Evolutionary conservation across 2,888 invertebrate species (phyloP), one percentile per base, ranked within the genome.

Genomic region (Drosophila recens): DNA sequence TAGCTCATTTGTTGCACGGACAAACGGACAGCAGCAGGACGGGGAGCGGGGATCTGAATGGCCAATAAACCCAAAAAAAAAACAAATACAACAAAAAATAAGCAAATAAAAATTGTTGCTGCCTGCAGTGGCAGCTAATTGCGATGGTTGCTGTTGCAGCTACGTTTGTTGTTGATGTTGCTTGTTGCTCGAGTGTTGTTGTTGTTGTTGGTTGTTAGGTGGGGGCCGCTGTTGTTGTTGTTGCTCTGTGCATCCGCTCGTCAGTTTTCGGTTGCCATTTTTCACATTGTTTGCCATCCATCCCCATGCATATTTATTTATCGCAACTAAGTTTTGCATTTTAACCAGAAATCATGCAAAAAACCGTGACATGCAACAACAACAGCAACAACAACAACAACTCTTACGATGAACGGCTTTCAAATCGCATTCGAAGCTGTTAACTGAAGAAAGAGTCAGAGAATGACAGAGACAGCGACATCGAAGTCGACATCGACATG

Each of bases 261-360:
- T 84, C 84, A 84, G 80, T 82, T 80, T 82, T 79, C 57, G 79
- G 79, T 78, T 78, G 80, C 82, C 77, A 68, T 68, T 76, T 72
- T 80, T 72, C 79, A 84, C 85, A 82, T 85, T 82, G 85, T 85
- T 83, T 71, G 79, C 59, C 77, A 75, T 73, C 63, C 79, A 62
- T 78, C 75, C 72, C 72, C 80, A 86, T 86, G 86, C 86, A 86
- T 84, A 86, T 83, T 86, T 86, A 86, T 84, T 86, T 86, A 85
- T 85, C 72, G 85, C 77, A 82, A 65, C 71, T 79, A 74, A 83
- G 72, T 79, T 85, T 83, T 83, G 82, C 83, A 85, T 85, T 85
- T 83, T 82, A 85, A 82, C 73, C 82, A 83, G 83, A 87, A 81
- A 87, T 82, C 87, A 86, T 75, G 87, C 85, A 83, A 79, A 84